phyloP scores from a whole-genome alignment of 2,113 vertebrate species.

The Hipposideros armiger region DNA sequence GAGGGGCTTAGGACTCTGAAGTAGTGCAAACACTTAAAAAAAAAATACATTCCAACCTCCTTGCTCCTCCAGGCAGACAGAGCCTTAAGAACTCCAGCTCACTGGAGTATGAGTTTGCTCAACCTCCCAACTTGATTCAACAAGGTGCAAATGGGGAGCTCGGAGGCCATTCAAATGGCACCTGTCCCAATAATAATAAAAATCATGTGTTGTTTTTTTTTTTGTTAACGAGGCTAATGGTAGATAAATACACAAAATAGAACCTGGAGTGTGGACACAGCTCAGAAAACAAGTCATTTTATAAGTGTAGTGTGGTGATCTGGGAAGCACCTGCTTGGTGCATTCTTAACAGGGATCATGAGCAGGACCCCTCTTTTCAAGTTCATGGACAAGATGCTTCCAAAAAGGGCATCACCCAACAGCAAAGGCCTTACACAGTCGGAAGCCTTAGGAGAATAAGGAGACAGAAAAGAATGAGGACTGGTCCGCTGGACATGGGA shows the following conservation, averaged over 20 bases:
- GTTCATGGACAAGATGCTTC: conserved; percentile 22
- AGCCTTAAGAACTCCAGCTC: conserved; percentile 62
- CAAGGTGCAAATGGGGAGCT: conserved; percentile 72
- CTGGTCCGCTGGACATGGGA: neutral
- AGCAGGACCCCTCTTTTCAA: neutral
- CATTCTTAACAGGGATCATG: neutral
- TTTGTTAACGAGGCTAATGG: neutral
- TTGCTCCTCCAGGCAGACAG: conserved; percentile 59
- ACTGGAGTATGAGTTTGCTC: conserved; percentile 74
- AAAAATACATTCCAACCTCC: conserved; percentile 67
- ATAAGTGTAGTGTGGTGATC: fast-evolving
- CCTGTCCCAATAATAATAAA: conserved; percentile 59
- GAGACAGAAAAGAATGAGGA: neutral
- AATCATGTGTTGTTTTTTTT: neutral
- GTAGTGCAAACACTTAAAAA: conserved; percentile 69
- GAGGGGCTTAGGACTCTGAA: conserved; percentile 66
- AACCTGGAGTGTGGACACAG: neutral
- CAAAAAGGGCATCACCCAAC: neutral
- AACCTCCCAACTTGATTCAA: conserved; percentile 66
- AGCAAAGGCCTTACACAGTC: neutral
- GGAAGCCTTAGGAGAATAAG: neutral
- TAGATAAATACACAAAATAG: conserved; percentile 17
- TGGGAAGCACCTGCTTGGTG: neutral
- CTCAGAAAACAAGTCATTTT: fast-evolving
- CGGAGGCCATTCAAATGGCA: conserved; percentile 75